phyloP scores from a whole-genome alignment of 2,797 vertebrate genomes.

The Peromyscus melanophrys region DNA sequence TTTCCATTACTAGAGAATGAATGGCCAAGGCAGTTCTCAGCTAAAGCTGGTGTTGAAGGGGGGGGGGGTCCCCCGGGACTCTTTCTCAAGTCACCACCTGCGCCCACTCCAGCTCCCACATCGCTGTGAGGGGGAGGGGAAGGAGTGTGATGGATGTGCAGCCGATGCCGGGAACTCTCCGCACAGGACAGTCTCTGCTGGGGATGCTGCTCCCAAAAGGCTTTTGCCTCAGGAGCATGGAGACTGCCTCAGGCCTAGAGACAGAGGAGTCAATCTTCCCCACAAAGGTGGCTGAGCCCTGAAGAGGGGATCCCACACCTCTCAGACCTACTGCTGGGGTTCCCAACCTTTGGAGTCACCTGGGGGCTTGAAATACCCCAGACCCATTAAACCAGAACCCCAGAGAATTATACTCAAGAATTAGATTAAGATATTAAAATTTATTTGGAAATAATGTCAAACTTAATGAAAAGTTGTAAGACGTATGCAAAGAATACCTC shows the following conservation, averaged over 20 bases:
- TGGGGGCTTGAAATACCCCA: not conserved
- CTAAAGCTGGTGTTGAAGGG: not conserved
- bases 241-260: not conserved
- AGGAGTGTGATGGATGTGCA: not conserved
- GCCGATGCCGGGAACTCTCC: not conserved
- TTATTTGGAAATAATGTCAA: constrained; percentile 53
- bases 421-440: not conserved
- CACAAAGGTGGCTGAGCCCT: not conserved
- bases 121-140: not conserved
- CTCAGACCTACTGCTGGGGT: not conserved
- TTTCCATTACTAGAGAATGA: not conserved
- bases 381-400: not conserved
- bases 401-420: not conserved
- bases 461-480: not conserved
- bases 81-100: constrained; percentile 41
- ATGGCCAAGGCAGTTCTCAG: not conserved
- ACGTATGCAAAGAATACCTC: not conserved
- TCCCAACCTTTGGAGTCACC: not conserved
- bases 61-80: not conserved
- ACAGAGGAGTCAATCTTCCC: not conserved
- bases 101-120: not conserved
- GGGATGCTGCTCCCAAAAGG: not conserved
- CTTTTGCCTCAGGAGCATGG: no score
- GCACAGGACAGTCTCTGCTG: not conserved
- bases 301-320: rapidly evolving